These are phyloP conservation scores for Benthosema pterotum DNA, from an alignment of 2,797 vertebrate species.

Conservation along the genomic window DNA sequence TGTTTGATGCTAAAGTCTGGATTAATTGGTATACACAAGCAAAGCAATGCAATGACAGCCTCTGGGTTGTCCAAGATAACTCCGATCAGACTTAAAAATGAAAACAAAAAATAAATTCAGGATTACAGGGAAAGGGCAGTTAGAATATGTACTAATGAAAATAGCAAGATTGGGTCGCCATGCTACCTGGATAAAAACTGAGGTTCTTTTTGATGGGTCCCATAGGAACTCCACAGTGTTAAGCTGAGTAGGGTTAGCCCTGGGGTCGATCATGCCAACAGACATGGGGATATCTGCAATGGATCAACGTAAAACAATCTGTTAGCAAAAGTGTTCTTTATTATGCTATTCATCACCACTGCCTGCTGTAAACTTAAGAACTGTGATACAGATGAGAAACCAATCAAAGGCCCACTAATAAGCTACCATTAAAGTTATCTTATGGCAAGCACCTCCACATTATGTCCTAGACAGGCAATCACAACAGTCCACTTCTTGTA, in stretches of 20 bases:
- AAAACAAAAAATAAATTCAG: constrained; percentile 26
- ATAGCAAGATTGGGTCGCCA: constrained; percentile 17
- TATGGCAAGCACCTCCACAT: neutral
- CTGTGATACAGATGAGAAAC: neutral
- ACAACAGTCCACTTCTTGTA: constrained; percentile 8
- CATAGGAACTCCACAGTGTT: constrained; percentile 98
- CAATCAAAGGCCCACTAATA: constrained; percentile 2
- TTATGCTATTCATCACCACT: constrained; percentile 20
- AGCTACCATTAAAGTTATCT: neutral
- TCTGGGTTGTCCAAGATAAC: neutral
- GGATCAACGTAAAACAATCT: constrained; percentile 50
- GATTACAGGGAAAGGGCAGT: constrained; percentile 6
- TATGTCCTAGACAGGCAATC: neutral
- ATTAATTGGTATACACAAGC: constrained; percentile 16
- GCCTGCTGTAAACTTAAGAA: constrained; percentile 5
- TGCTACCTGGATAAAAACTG: constrained; percentile 95
- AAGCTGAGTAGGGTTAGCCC: constrained; percentile 95
- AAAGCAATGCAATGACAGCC: constrained; percentile 8
- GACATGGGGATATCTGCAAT: constrained; percentile 95
- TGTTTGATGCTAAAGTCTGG: neutral
- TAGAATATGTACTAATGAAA: constrained; percentile 1
- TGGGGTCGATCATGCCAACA: constrained; percentile 93
- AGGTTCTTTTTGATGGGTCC: constrained; percentile 95
- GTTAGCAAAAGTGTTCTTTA: constrained; percentile 42
- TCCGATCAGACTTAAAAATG: constrained; percentile 13